Evolutionary conservation across 2,113 vertebrate species (phyloP).

Genomic region (Indri indri): DNA sequence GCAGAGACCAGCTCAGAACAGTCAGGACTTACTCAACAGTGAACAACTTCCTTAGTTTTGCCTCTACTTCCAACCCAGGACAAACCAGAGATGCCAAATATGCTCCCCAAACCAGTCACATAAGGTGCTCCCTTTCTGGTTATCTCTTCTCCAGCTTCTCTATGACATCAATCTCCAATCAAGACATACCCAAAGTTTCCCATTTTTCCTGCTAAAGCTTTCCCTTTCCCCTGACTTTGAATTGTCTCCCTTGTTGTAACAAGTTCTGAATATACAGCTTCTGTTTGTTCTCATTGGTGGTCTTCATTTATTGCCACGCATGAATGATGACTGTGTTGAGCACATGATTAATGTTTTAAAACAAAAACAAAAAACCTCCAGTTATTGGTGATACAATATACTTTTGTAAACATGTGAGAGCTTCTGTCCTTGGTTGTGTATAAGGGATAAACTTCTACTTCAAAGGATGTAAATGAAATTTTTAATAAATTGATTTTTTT

Average conservation of each 20-base stretch:
- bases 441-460: not conserved
- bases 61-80: not conserved
- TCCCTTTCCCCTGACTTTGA: not conserved
- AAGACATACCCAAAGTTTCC: not conserved
- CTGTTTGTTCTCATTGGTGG: not conserved
- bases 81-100: not conserved
- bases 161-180: not conserved
- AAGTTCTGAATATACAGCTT: not conserved
- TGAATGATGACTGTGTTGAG: not conserved
- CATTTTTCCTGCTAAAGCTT: not conserved
- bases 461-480: not conserved
- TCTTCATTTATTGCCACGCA: not conserved
- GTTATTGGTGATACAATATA: not conserved
- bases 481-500: not conserved
- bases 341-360: not conserved
- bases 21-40: not conserved
- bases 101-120: not conserved
- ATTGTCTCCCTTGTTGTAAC: not conserved
- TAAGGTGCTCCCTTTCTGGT: not conserved
- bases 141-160: not conserved
- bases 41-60: not conserved
- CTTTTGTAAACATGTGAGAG: not conserved
- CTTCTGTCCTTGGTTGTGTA: not conserved
- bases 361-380: not conserved
- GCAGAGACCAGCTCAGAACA: not conserved